Evolutionary conservation across 2,888 invertebrate species (phyloP), one percentile per base, ranked within the genome.

Genomic region (Patella depressa): DNA sequence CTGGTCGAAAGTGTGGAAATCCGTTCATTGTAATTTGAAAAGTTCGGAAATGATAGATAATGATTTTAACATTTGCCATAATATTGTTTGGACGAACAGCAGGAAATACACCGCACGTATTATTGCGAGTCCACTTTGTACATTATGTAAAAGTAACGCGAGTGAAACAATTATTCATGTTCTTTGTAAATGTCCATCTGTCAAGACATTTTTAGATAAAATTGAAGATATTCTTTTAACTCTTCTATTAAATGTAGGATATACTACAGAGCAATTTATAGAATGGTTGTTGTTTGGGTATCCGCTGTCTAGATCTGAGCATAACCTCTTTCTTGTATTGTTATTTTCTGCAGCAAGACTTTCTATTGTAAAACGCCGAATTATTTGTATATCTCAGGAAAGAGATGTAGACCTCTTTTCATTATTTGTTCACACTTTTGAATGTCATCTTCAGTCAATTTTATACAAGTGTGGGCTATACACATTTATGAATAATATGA

Each of bases 41-140:
- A 65, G 65, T 24, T 65, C 65, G 19, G 65, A 65, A 65, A 65
- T 65, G 65, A 65, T 59, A 19, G 15, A 59, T 19, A 65, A 65
- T 65, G 65, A 65, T 65, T 65, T 65, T n/a, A 3, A 2, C 11
- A 65, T 65, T 65, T 12, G 14, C 5, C 65, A 19, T 65, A 65
- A 65, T 17, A 65, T 65, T 65, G 65, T 65, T 17, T 65, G 65
- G 65, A 65, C 65, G 0, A 65, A 65, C 24, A 65, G 65, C 24
- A 65, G 65, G n/a, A 65, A 65, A 65, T 65, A 19, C 24, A 2
- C 12, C 11, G n/a, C 15, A 15, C n/a, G 15, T 11, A 5, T 65
- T 11, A 12, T 65, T 65, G 14, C 1, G 2, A 65, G 17, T 65
- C 65, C 65, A 65, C 11, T 15, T 19, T 65, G 65, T n/a, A 17